A percentile compares a stretch with the other conserved stretches of the same genome.
phyloP scores from a whole-genome alignment of 2,797 vertebrate species.

The Nasua narica region DNA sequence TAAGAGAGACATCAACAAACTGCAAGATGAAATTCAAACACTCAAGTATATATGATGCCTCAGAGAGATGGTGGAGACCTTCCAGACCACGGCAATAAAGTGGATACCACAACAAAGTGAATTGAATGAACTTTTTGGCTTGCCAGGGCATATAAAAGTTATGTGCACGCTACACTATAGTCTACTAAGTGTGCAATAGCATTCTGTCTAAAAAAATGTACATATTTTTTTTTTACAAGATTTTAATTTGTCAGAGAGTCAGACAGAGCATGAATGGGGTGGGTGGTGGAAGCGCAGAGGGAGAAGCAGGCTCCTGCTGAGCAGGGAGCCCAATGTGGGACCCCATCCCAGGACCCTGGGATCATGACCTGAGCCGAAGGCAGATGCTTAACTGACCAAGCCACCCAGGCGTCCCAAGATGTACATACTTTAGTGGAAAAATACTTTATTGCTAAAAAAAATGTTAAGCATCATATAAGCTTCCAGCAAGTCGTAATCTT shows the following conservation, averaged over 20 bases:
- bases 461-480: neutral
- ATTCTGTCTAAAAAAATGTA: neutral
- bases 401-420: neutral
- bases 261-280: neutral
- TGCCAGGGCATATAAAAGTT: neutral
- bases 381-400: neutral
- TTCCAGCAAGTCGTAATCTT: neutral
- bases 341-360: neutral
- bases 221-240: neutral
- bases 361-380: neutral
- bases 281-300: too few species aligned
- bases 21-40: slow-evolving; percentile 17
- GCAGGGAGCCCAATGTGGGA: neutral
- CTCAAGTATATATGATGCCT: neutral
- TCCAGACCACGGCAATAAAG: neutral
- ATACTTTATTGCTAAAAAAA: neutral
- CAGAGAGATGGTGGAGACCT: neutral
- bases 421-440: neutral
- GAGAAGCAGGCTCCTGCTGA: neutral
- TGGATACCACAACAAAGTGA: neutral
- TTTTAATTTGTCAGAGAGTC: neutral
- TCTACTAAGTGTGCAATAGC: neutral
- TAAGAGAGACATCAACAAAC: neutral
- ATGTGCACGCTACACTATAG: neutral
- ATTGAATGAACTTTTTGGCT: neutral